Evolutionary conservation across 2,113 vertebrate species (phyloP).

Genomic region (Notarius quadriscutis): DNA sequence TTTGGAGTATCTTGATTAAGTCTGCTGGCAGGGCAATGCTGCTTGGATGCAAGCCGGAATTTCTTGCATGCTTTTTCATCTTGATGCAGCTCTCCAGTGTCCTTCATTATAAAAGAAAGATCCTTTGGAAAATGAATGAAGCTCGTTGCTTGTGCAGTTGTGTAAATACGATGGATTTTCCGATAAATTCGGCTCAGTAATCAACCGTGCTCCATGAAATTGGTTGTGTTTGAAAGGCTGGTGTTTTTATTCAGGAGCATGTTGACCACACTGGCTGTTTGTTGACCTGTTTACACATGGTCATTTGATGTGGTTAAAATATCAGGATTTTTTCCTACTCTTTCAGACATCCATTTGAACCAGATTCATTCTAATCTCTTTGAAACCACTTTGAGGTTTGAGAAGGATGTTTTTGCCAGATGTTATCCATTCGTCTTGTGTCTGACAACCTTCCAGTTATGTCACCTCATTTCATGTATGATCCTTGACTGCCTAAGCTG

Average conservation of each 20-base stretch:
- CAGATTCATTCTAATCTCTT: not conserved
- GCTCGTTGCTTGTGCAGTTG: constrained; percentile 33
- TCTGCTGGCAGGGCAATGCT: constrained; percentile 49
- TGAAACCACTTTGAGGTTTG: not conserved
- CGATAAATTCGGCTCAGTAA: constrained; percentile 49
- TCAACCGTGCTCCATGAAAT: constrained; percentile 52
- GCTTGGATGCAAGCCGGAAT: constrained; percentile 31
- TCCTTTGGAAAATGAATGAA: not conserved
- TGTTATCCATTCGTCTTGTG: not conserved
- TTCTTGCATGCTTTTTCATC: not conserved
- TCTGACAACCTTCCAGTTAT: not conserved
- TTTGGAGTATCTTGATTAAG: constrained; percentile 58
- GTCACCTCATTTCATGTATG: not conserved
- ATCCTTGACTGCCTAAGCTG: not conserved
- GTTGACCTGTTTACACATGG: not conserved
- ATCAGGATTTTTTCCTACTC: not conserved
- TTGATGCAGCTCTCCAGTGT: not conserved
- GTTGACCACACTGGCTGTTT: not conserved
- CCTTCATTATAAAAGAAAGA: not conserved
- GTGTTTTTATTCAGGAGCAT: not conserved
- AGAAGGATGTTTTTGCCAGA: not conserved
- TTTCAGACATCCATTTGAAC: not conserved
- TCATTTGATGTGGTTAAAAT: not conserved
- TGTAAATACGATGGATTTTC: constrained; percentile 45
- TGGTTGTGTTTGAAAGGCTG: not conserved